phyloP scores from a whole-genome alignment of 2,888 invertebrate species.

The Pollenia labialis region DNA sequence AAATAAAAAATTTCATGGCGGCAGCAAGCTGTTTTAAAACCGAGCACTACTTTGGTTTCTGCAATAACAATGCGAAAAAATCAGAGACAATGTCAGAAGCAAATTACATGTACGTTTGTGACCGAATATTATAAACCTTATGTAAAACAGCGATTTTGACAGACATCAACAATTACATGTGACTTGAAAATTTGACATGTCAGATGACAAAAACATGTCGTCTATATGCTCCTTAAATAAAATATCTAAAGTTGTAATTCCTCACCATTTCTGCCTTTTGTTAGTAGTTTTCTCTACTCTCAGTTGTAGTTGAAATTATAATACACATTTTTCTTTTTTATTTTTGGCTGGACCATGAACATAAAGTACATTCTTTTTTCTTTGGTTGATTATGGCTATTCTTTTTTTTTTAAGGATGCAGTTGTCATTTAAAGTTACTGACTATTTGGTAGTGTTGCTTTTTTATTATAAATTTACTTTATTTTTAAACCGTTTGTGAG shows the following conservation, averaged over 20 bases:
- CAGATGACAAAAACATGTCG: no score
- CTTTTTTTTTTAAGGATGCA: constrained; percentile 19
- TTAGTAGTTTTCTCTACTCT: neutral
- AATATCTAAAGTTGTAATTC: neutral
- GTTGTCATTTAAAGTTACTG: constrained; percentile 40
- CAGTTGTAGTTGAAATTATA: constrained; percentile 11
- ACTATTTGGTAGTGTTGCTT: neutral
- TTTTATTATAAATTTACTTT: constrained; percentile 41
- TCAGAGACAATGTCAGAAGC: no score
- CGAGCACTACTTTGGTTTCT: no score
- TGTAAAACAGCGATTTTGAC: no score
- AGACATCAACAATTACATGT: no score
- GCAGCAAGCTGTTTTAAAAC: no score
- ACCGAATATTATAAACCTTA: no score
- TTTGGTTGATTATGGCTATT: neutral
- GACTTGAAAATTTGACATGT: no score
- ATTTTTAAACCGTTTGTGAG: neutral
- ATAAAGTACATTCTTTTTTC: constrained; percentile 10
- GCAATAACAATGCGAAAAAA: no score
- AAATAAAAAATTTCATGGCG: no score
- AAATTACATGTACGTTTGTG: no score
- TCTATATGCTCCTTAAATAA: no score
- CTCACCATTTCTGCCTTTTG: neutral
- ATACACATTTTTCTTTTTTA: constrained; percentile 1
- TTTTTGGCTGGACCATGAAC: constrained; percentile 11